Base-by-base conservation (phyloP, 2,797 vertebrate species). In the Lithobates sylvaticus region DNA sequence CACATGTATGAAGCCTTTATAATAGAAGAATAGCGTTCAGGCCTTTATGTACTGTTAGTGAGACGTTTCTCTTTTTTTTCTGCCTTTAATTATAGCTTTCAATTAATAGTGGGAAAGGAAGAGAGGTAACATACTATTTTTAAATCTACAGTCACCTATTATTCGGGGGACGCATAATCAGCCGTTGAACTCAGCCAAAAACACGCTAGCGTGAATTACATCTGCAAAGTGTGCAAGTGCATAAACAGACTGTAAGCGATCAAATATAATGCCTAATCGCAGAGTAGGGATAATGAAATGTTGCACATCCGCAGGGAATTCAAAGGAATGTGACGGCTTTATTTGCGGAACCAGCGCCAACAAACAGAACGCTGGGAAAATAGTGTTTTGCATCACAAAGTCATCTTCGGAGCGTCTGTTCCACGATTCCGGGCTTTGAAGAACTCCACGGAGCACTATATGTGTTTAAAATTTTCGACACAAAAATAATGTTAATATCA, bases 61-160 rank as follows among this genome's bases (percentile, higher is more conserved):
- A 50, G 50, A 6, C 18, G 13, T 16, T 70, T 42, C 26, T 81
- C 34, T 36, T 36, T 36, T 81, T 73, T 64, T 80, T 86, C 34
- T 81, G 32, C 74, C 2, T 88, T 84, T 89, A 86, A 88, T 83
- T 90, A 76, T 68, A 78, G 89, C 86, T 89, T 89, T 73, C 88
- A 86, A 90, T 78, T 89, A 79, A 78, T 88, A 86, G 44, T 84
- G 88, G 64, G 78, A 77, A 64, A 88, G 81, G 89, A 50, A 88
- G 42, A 70, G 89, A 70, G 65, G 54, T 29, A 88, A 89, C 76
- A 39, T 74, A 0, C 0, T 74, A 89, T 88, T 81, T 77, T 78
- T 72, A 67, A 87, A 89, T 89, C 71, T 81, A 88, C 21, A 61
- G 2, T 74, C 76, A 15, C 50, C 75, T 74, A 15, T 39, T 68